Conservation (phyloP, 2,888 invertebrate genomes). For the Anthrax anthrax region DNA sequence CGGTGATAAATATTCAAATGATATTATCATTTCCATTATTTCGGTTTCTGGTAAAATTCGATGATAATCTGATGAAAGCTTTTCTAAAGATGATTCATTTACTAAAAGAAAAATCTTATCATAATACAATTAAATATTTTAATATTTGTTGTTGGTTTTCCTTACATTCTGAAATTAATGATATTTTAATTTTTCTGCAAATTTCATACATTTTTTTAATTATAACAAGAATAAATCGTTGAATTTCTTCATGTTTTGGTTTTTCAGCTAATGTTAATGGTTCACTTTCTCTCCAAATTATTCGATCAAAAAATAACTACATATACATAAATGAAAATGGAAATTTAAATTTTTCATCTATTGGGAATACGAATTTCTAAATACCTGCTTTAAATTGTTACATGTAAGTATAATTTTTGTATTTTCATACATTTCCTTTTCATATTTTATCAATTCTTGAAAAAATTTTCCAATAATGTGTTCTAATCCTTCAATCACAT, state of each 20-base stretch:
- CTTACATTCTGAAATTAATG: not conserved
- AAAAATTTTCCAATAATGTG: slow-evolving; percentile 10
- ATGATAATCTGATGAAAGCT: not conserved
- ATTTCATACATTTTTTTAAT: not conserved
- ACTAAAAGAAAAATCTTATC: not conserved
- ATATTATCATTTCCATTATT: not conserved
- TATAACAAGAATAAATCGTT: not conserved
- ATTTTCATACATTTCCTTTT: slow-evolving; percentile 3
- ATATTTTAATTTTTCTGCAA: not conserved
- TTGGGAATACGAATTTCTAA: too few species aligned
- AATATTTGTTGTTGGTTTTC: not conserved
- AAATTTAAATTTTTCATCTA: too few species aligned
- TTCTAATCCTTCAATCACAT: slow-evolving; percentile 13
- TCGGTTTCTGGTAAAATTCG: not conserved
- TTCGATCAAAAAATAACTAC: not conserved
- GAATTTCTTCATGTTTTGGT: not conserved
- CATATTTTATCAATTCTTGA: slow-evolving; percentile 1
- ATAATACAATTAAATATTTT: not conserved
- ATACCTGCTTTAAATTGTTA: slow-evolving; percentile 11
- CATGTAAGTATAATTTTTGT: slow-evolving; percentile 9
- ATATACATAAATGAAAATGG: too few species aligned
- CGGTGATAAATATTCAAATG: not conserved
- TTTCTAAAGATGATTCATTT: not conserved
- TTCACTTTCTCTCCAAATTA: not conserved
- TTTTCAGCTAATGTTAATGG: not conserved